Evolutionary conservation across 2,888 invertebrate species (phyloP).

Genomic region (Agonopterix alstromeriana): DNA sequence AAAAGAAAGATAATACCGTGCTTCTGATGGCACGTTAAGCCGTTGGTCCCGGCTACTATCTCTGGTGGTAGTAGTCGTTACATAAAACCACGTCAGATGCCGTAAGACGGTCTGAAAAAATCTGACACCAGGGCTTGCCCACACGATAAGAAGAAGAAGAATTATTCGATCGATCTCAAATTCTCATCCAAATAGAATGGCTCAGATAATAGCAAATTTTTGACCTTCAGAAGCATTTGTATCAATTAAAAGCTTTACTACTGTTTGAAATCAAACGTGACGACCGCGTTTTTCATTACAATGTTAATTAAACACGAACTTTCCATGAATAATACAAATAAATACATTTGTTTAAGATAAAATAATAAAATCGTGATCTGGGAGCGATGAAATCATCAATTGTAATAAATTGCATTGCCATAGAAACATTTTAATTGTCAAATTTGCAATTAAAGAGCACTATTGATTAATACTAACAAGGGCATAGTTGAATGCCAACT

Average conservation of each 20-base stretch:
- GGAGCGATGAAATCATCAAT: constrained; percentile 12
- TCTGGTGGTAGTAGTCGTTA: no score
- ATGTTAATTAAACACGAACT: constrained; percentile 10
- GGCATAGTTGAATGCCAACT: constrained; percentile 8
- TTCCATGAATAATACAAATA: constrained; percentile 7
- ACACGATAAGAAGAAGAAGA: no score
- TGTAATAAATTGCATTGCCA: constrained; percentile 9
- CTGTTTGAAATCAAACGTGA: constrained; percentile 1
- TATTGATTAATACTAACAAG: constrained; percentile 19
- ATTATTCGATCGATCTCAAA: no score
- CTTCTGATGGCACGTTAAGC: no score
- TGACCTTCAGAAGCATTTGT: no score
- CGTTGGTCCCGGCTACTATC: no score
- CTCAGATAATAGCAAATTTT: no score
- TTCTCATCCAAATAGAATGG: no score
- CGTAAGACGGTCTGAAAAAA: no score
- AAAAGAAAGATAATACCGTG: no score
- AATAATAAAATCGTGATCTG: constrained; percentile 15
- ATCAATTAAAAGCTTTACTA: neutral
- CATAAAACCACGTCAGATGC: no score
- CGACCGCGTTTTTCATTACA: constrained; percentile 1
- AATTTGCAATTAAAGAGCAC: constrained; percentile 16
- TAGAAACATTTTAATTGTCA: constrained; percentile 14
- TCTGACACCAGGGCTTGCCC: no score
- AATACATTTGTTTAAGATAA: constrained; percentile 7